Evolutionary conservation across 1,140 invertebrate species (phyloP).

Genomic region (Thaumetopoea pityocampa): DNA sequence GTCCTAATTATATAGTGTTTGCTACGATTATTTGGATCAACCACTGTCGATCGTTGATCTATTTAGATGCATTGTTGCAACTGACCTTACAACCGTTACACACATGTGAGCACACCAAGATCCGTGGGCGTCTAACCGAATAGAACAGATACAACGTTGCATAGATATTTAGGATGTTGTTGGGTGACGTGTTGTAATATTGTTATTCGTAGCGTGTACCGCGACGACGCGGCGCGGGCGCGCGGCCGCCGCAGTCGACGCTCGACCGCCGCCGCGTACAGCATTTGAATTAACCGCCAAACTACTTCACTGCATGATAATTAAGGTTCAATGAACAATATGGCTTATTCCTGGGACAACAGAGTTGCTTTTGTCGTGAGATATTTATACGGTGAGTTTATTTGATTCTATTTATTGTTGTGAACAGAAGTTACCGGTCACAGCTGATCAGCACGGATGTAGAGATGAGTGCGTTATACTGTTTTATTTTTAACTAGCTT

Average conservation of each 20-base stretch:
- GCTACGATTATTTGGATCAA: too few relatives aligned
- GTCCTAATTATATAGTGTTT: too few relatives aligned
- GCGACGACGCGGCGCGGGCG: slow-evolving; percentile 26
- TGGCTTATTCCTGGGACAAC: slow-evolving; percentile 88
- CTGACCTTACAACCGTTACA: too few relatives aligned
- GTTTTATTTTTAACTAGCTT: slow-evolving; percentile 16
- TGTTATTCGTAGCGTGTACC: slow-evolving; percentile 29
- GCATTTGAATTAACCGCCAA: slow-evolving; percentile 9
- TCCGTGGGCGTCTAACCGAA: too few relatives aligned
- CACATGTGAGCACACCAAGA: too few relatives aligned
- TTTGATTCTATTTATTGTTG: slow-evolving; percentile 1
- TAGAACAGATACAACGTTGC: slow-evolving; percentile 11
- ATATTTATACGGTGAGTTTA: slow-evolving; percentile 84
- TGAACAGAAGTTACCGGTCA: too few relatives aligned
- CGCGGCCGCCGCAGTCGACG: slow-evolving; percentile 34
- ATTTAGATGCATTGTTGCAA: too few relatives aligned
- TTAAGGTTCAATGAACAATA: slow-evolving; percentile 37
- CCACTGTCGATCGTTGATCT: too few relatives aligned
- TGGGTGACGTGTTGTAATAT: slow-evolving; percentile 23
- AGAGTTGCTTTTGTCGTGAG: slow-evolving; percentile 87
- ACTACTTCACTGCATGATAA: slow-evolving; percentile 8
- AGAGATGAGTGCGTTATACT: not conserved
- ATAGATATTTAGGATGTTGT: slow-evolving; percentile 34
- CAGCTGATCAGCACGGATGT: not conserved
- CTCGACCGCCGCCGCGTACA: slow-evolving; percentile 33